Evolutionary conservation across 2,888 invertebrate genomes (phyloP), one percentile per base, ranked within the genome.

Genomic region (Cenopis cana): DNA sequence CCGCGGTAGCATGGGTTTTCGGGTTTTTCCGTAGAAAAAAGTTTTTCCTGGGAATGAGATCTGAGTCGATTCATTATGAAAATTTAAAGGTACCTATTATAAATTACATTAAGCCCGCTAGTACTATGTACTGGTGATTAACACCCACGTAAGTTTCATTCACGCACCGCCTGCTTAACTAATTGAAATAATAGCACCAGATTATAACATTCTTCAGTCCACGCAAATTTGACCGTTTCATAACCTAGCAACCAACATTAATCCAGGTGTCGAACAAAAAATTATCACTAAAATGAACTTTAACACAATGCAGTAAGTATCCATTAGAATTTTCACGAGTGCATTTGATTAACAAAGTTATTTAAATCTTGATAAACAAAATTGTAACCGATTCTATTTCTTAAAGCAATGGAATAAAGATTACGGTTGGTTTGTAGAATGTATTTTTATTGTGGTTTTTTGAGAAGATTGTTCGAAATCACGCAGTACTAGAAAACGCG

Each of bases 401-500:
- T 17, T 41, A 66, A 33, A 1, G 2, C 9, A 6, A 55, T 0
- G 12, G 2, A 9, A 14, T 29, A 56, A 66, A 12, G 17, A 8
- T n/a, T n/a, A 17, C 0, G n/a, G 5, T 11, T 29, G 2, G 17
- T 17, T 46, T 66, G 3, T 11, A 10, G 14, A n/a, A 12, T 33
- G 65, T n/a, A 6, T 10, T 17, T 0, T 17, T 46, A 5, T 33
- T 29, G 4, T 33, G 46, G 41, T 66, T 41, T 46, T 33, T 46
- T 46, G 46, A 66, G 65, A 65, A 55, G 65, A 66, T 56, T 66
- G 46, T 8, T 46, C 46, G 33, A 66, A 66, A 66, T 29, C 65
- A 66, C 65, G 65, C 65, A 56, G 11, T 24, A 38, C 36, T 62
- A 64, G 65, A 66, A 60, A 66, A 66, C 65, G 65, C 56, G 55